Conservation (phyloP, 2,888 invertebrate species). For the Macaria liturata region DNA sequence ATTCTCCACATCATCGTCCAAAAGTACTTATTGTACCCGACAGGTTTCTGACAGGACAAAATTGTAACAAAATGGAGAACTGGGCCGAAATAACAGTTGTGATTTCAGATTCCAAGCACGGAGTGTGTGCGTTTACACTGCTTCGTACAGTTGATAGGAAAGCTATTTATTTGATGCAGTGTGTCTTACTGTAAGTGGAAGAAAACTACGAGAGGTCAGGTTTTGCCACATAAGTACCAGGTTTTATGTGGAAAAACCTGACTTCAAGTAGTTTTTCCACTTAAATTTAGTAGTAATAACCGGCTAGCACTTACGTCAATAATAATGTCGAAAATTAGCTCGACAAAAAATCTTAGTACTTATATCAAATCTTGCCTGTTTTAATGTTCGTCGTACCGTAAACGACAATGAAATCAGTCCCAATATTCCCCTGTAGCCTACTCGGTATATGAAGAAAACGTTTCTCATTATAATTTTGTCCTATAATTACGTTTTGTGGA, state of each 20-base stretch:
- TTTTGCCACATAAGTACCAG: too few species aligned
- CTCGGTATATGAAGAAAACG: slow-evolving; percentile 12
- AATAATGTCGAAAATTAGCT: too few species aligned
- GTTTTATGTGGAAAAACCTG: too few species aligned
- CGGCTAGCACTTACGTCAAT: too few species aligned
- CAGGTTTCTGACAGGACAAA: slow-evolving; percentile 2
- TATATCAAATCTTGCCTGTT: too few species aligned
- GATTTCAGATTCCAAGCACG: slow-evolving; percentile 8
- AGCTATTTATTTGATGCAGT: too few species aligned
- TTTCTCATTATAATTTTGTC: slow-evolving; percentile 11
- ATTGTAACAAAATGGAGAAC: slow-evolving; percentile 4
- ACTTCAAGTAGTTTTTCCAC: too few species aligned
- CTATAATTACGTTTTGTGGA: slow-evolving; percentile 7
- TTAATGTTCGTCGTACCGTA: too few species aligned
- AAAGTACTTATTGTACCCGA: slow-evolving; percentile 2
- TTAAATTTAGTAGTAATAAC: too few species aligned
- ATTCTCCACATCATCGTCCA: not conserved
- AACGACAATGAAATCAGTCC: not conserved
- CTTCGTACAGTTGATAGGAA: not conserved
- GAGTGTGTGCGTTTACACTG: slow-evolving; percentile 1
- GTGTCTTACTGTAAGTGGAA: too few species aligned
- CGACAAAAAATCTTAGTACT: too few species aligned
- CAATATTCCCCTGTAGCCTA: slow-evolving; percentile 1
- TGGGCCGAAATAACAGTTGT: slow-evolving; percentile 7
- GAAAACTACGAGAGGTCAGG: too few species aligned